Evolutionary conservation across 2,888 invertebrate species (phyloP).

Genomic region (Dichetophora obliterata): DNA sequence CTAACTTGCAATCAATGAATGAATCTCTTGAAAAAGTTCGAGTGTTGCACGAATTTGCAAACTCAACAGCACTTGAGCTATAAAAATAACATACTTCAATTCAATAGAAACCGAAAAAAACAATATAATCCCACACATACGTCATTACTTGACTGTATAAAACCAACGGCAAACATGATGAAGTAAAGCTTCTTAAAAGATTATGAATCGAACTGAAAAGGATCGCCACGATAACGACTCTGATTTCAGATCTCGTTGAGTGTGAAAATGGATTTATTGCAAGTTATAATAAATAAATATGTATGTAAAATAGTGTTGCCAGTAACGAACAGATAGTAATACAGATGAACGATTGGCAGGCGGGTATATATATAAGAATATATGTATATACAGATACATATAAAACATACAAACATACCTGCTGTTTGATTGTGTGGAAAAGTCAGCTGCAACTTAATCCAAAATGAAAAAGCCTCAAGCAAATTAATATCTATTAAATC

Average conservation of each 20-base stretch:
- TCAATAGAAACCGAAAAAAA: background rate
- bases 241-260: background rate
- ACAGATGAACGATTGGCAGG: background rate
- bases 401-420: background rate
- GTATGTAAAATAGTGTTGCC: background rate
- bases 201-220: slow-evolving; percentile 3
- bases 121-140: background rate
- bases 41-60: slow-evolving; percentile 13
- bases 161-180: background rate
- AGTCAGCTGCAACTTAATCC: background rate
- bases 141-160: slow-evolving; percentile 10
- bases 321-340: background rate
- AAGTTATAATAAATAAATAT: background rate
- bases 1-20: slow-evolving; percentile 1
- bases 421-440: background rate
- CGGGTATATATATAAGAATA: background rate
- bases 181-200: slow-evolving; percentile 34
- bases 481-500: background rate
- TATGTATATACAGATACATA: background rate
- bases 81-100: background rate
- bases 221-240: background rate
- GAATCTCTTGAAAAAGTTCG: background rate
- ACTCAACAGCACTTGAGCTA: slow-evolving; percentile 9
- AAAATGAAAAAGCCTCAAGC: background rate
- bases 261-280: slow-evolving; percentile 19